Evolutionary conservation across 2,797 vertebrate genomes (phyloP).

Genomic region (Aeoliscus strigatus): DNA sequence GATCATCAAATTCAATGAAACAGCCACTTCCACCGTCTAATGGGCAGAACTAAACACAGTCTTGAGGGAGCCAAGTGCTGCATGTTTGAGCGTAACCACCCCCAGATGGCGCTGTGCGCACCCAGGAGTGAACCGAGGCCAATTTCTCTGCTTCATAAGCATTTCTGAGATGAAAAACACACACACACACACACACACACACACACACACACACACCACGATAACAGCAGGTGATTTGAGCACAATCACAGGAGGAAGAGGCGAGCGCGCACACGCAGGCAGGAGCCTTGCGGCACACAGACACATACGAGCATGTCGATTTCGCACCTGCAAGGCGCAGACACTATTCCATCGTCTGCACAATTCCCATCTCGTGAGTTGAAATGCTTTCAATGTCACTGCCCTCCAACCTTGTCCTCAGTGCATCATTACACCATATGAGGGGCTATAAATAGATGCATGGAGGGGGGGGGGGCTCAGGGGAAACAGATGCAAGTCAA

Average conservation of each 20-base stretch:
- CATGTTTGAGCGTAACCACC: constrained; percentile 23
- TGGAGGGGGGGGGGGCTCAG: constrained; percentile 36
- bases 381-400: constrained; percentile 56
- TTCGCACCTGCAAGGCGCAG: constrained; percentile 11
- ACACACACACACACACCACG: constrained; percentile 41
- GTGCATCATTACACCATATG: constrained; percentile 59
- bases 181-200: too few species aligned
- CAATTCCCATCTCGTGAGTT: constrained; percentile 47
- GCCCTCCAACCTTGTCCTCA: constrained; percentile 52
- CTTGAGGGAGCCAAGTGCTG: constrained; percentile 14
- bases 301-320: constrained; percentile 12
- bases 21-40: constrained; percentile 48
- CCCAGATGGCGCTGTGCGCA: constrained; percentile 65
- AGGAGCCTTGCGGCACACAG: constrained; percentile 4
- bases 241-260: constrained; percentile 30
- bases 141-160: constrained; percentile 52
- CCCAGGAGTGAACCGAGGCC: constrained; percentile 12
- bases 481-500: constrained; percentile 63
- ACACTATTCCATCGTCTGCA: constrained; percentile 28
- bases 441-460: constrained; percentile 66
- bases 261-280: too few species aligned
- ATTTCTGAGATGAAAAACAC: constrained; percentile 44
- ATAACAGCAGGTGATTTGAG: constrained; percentile 59
- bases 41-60: constrained; percentile 42
- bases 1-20: constrained; percentile 71